A percentile compares a stretch with the other conserved stretches of the same genome.
Conservation (phyloP, 2,888 invertebrate genomes). For the Apotomis capreana region DNA sequence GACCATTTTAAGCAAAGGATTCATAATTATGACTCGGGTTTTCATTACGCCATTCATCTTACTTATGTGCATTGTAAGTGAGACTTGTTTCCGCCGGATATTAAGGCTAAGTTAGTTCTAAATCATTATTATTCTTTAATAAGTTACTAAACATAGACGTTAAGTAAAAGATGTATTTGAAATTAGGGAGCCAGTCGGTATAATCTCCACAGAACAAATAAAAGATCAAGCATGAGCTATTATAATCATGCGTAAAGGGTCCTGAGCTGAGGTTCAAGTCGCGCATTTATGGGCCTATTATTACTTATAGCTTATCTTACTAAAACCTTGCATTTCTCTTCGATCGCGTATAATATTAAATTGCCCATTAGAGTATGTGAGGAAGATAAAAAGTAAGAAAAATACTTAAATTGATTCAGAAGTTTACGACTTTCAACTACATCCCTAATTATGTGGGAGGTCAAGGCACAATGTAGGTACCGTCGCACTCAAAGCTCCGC, state of each 20-base stretch:
- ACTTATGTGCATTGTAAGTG: slow-evolving; percentile 62
- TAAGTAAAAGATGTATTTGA: neutral
- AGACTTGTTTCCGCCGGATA: slow-evolving; percentile 20
- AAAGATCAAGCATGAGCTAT: no score
- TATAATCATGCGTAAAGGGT: no score
- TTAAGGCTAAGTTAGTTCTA: slow-evolving; percentile 1
- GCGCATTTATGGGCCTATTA: no score
- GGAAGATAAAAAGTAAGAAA: neutral
- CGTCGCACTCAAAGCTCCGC: neutral
- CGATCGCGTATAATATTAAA: neutral
- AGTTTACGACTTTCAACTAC: neutral
- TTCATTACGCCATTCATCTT: slow-evolving; percentile 66
- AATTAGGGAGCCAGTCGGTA: no score
- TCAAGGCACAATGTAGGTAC: neutral
- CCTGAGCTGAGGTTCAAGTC: no score
- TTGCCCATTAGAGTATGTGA: neutral
- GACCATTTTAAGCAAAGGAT: slow-evolving; percentile 65
- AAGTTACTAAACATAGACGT: slow-evolving; percentile 1
- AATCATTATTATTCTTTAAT: neutral
- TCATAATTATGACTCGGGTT: slow-evolving; percentile 55
- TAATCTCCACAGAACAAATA: neutral
- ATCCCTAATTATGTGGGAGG: neutral
- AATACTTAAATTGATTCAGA: neutral
- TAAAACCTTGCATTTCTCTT: neutral
- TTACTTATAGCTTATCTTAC: neutral